Conservation (phyloP, 2,113 vertebrate genomes). For the Rhagologus leucostigma region DNA sequence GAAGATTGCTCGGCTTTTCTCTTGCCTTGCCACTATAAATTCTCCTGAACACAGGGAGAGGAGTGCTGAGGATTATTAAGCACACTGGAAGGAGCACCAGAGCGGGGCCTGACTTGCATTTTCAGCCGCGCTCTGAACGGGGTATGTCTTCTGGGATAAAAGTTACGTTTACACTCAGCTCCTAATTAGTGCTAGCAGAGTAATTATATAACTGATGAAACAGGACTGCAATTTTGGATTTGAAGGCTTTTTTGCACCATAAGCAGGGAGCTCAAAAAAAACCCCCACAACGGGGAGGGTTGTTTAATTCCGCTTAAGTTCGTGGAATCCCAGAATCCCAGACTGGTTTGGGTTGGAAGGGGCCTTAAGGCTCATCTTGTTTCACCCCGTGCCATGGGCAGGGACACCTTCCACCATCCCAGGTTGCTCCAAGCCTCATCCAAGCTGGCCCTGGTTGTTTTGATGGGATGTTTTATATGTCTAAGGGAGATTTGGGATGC, state of each 20-base stretch:
- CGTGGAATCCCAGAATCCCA: background rate
- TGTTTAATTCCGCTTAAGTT: background rate
- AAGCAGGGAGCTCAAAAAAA: background rate
- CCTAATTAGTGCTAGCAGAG: conserved; percentile 49
- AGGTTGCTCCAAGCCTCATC: background rate
- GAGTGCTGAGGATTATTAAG: background rate
- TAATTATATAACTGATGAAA: conserved; percentile 55
- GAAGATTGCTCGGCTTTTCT: background rate
- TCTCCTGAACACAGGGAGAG: background rate
- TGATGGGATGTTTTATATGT: accelerated
- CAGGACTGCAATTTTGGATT: background rate
- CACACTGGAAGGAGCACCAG: background rate
- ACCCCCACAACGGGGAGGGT: background rate
- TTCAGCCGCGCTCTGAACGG: background rate
- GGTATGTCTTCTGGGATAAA: background rate
- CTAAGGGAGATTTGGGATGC: background rate
- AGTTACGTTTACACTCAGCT: conserved; percentile 21
- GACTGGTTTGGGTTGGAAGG: background rate
- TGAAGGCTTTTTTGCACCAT: background rate
- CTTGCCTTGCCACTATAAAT: background rate
- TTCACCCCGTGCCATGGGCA: background rate
- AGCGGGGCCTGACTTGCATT: background rate
- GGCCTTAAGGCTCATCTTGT: background rate
- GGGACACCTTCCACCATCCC: background rate
- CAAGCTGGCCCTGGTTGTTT: background rate